Evolutionary conservation across 2,113 vertebrate species (phyloP).

Genomic region (Cricetomys ansorgei): DNA sequence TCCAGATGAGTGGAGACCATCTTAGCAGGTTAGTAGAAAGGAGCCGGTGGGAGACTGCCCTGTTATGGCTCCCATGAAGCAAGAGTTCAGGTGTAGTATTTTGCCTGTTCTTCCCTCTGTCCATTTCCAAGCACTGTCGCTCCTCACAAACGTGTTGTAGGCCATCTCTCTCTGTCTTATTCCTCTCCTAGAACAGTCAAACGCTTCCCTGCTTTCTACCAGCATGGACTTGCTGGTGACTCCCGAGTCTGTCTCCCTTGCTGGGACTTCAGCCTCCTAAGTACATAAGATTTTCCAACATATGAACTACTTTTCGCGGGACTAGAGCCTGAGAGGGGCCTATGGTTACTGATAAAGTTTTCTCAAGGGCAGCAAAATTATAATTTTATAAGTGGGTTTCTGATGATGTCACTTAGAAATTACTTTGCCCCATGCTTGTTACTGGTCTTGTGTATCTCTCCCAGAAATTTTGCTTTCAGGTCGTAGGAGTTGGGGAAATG

Average conservation of each 20-base stretch:
- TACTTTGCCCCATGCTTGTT: background rate
- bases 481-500: background rate
- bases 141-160: background rate
- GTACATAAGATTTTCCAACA: background rate
- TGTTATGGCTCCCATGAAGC: background rate
- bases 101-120: background rate
- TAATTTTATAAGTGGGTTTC: constrained; percentile 42
- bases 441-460: constrained; percentile 12
- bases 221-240: background rate
- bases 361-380: constrained; percentile 41
- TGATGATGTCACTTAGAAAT: constrained; percentile 62
- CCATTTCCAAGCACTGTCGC: background rate
- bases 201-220: background rate
- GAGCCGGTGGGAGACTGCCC: background rate
- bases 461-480: background rate
- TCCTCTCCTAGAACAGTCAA: background rate
- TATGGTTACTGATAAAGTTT: constrained; percentile 10
- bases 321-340: background rate
- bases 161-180: background rate
- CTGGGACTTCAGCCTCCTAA: constrained; percentile 26
- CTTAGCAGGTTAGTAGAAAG: background rate
- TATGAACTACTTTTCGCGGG: background rate
- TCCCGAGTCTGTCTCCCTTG: constrained; percentile 29
- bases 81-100: background rate
- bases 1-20: background rate